A percentile compares a stretch with the other conserved stretches of the same genome.
Conservation (phyloP, 2,797 vertebrate genomes). For the Hydrocynus forskahlii region DNA sequence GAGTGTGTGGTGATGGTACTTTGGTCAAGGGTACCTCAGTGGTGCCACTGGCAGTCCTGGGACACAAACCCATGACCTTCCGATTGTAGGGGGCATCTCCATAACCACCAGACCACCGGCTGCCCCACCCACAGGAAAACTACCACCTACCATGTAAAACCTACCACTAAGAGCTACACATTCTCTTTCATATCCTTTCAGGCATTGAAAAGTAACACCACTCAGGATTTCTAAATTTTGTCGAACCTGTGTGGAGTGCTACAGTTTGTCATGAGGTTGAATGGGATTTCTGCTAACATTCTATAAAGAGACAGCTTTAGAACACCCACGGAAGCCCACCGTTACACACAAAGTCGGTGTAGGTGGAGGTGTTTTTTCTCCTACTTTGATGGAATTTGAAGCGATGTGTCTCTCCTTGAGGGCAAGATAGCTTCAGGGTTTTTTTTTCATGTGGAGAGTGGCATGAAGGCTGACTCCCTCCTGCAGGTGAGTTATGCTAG, state of each 20-base stretch:
- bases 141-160: too few relatives aligned
- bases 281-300: background rate
- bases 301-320: background rate
- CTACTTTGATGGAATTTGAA: background rate
- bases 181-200: too few relatives aligned
- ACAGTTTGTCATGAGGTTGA: background rate
- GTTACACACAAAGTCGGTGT: background rate
- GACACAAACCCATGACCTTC: too few relatives aligned
- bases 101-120: too few relatives aligned
- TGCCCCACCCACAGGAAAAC: too few relatives aligned
- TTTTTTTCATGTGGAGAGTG: slow-evolving; percentile 3
- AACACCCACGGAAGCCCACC: background rate
- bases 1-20: too few relatives aligned
- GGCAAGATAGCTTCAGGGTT: background rate
- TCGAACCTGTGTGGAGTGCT: background rate
- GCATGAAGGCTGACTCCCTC: slow-evolving; percentile 1
- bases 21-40: too few relatives aligned
- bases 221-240: background rate
- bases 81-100: too few relatives aligned
- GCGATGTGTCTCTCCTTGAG: background rate
- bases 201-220: too few relatives aligned
- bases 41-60: too few relatives aligned
- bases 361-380: background rate
- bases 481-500: slow-evolving; percentile 21
- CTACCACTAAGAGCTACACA: too few relatives aligned